Base-by-base conservation (phyloP, 2,888 invertebrate species). In the Dolichopus griseipennis region DNA sequence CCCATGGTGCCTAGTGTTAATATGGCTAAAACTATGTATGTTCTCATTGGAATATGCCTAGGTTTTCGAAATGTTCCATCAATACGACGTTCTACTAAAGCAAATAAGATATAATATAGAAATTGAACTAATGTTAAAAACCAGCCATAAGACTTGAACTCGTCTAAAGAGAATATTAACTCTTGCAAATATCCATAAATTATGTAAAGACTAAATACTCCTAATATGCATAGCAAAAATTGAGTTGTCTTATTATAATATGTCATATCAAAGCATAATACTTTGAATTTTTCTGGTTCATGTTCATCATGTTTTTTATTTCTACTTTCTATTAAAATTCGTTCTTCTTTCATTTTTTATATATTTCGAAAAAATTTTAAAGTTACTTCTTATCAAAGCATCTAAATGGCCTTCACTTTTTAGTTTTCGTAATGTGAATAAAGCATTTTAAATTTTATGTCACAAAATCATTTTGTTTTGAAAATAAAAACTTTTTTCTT, bases 61-160 rank as follows among this genome's bases (percentile, higher is more conserved):
- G 85, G 82, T 37, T 84, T 85, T 69, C 88, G 85, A 2, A 76
- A 85, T 82, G 77, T 85, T 82, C 75, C 89, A 78, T 78, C 84
- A 78, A 70, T 87, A 85, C 82, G 75, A 0, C 79, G 76, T 67
- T 97, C 97, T 65, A 88, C 77, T 71, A 89, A 84, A 68, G 93
- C 93, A 78, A 97, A 92, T 34, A 87, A 72, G 70, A 90, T 87
- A 76, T 97, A 97, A 75, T 90, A 92, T 21, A 87, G 85, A 83
- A 97, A 97, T 82, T 97, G 97, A 20, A 96, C 84, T 69, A 97
- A 83, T 1, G 97, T 97, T 71, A 97, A 84, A 79, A 93, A 96
- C 90, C 96, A 90, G 65, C 96, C 96, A 76, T 90, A 92, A 0
- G 93, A 90, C 75, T 91, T 89, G 74, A 96, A 93, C 64, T 93